Base-by-base conservation (phyloP, 2,797 vertebrate genomes). In the Borostomias antarcticus region DNA sequence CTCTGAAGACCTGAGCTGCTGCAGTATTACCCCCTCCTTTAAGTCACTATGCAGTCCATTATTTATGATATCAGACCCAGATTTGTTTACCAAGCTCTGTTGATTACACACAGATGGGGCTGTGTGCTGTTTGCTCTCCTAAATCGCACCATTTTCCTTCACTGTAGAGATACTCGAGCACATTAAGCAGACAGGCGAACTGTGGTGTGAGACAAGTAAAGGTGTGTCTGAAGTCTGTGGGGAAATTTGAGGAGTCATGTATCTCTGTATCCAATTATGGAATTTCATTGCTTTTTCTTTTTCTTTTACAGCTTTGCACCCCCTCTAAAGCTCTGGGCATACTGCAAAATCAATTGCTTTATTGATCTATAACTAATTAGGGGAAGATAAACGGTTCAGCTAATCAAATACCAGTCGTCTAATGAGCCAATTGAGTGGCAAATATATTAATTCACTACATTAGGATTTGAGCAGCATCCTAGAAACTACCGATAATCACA, bases 361-460 rank as follows among this genome's bases (percentile, higher is more conserved):
- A 93, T 92, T 89, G 92, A 93, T 93, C 89, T 85, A 84, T 84
- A 85, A 88, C 91, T 92, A 93, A 93, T 93, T 93, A 92, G 85
- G 72, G 72, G 70, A 90, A 90, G 91, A 92, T 91, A 89, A 92
- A 92, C 89, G 87, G 85, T 86, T 84, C 75, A 80, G 79, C 88
- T 88, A 83, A 78, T 92, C 86, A 92, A 90, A 92, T 90, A 89
- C 84, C 77, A 86, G 81, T 80, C 74, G 80, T 80, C 82, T 90
- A 90, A 91, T 86, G 90, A 91, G 84, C 84, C 88, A 30, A 86
- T 87, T 84, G 80, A 87, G 80, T 75, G 80, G 79, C 82, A 77
- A 74, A 80, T 77, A 65, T 79, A 88, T 91, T 86, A 90, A 91
- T 91, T 86, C 84, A 87, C 82, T 75, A 74, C 75, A 77, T 73